Conservation (phyloP, 1,140 invertebrate species). For the Pteromalus puparum region DNA sequence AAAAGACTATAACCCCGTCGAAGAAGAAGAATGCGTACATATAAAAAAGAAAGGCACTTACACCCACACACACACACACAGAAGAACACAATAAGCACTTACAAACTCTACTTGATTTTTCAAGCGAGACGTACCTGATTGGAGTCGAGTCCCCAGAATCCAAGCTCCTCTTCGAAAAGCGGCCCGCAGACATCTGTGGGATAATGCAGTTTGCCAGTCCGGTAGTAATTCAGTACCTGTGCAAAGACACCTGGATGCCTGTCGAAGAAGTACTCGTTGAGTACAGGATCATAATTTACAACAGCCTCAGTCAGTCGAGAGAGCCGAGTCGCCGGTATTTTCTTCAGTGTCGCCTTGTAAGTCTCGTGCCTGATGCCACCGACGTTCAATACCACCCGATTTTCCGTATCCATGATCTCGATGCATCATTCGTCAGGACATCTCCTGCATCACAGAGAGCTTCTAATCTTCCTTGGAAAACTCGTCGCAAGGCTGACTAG, state of each 20-base stretch:
- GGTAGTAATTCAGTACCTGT: constrained; percentile 93
- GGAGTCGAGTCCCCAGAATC: constrained; percentile 96
- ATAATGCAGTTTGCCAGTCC: constrained; percentile 98
- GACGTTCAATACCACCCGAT: constrained; percentile 98
- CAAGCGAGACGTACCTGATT: constrained; percentile 82
- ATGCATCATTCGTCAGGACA: too few species aligned
- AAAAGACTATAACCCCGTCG: too few species aligned
- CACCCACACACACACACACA: background rate
- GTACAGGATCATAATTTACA: constrained; percentile 95
- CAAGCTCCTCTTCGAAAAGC: constrained; percentile 96
- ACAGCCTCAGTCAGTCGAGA: constrained; percentile 93
- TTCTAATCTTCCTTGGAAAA: background rate
- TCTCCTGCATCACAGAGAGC: too few species aligned
- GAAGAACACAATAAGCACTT: background rate
- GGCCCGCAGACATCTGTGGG: constrained; percentile 98
- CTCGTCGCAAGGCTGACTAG: background rate
- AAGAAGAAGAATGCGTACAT: too few species aligned
- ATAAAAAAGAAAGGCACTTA: background rate
- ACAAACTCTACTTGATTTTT: background rate
- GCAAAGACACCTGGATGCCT: constrained; percentile 98
- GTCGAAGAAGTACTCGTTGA: constrained; percentile 99
- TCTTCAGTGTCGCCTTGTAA: constrained; percentile 94
- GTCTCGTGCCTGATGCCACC: constrained; percentile 99
- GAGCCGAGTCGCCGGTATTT: constrained; percentile 93
- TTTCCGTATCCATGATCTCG: constrained; percentile 66